Evolutionary conservation across 2,797 vertebrate genomes (phyloP).

Genomic region (Enteromius radiatus): DNA sequence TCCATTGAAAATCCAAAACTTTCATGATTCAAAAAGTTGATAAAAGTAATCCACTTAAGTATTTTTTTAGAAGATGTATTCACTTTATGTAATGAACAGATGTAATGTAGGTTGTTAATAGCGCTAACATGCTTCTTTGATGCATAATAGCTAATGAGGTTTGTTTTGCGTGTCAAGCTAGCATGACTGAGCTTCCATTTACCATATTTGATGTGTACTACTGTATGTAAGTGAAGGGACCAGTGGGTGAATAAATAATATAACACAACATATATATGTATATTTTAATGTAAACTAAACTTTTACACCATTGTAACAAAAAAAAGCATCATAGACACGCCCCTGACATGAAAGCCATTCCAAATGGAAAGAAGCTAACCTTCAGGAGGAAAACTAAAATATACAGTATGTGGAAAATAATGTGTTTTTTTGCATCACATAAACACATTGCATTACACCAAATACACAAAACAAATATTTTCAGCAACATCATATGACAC

Average conservation of each 20-base stretch:
- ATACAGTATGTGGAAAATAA: too few relatives aligned
- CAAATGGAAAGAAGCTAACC: neutral
- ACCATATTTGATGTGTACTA: neutral
- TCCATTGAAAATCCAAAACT: neutral
- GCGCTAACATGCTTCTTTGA: neutral
- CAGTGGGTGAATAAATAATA: neutral
- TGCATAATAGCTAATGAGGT: neutral
- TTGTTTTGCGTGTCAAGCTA: neutral
- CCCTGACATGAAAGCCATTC: neutral
- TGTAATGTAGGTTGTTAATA: neutral
- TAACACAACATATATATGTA: too few relatives aligned
- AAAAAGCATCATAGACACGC: neutral
- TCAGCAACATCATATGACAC: too few relatives aligned
- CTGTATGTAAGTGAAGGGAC: neutral
- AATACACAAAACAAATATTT: too few relatives aligned
- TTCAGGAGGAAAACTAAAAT: too few relatives aligned
- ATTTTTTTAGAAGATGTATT: neutral
- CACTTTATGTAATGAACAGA: neutral
- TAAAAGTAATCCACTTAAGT: neutral
- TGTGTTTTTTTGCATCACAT: too few relatives aligned
- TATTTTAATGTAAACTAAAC: neutral
- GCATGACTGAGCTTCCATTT: neutral
- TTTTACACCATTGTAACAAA: neutral
- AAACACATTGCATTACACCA: too few relatives aligned
- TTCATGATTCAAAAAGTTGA: neutral